Evolutionary conservation across 1,140 invertebrate genomes (phyloP).

Genomic region (Acyrthosiphon pisum): DNA sequence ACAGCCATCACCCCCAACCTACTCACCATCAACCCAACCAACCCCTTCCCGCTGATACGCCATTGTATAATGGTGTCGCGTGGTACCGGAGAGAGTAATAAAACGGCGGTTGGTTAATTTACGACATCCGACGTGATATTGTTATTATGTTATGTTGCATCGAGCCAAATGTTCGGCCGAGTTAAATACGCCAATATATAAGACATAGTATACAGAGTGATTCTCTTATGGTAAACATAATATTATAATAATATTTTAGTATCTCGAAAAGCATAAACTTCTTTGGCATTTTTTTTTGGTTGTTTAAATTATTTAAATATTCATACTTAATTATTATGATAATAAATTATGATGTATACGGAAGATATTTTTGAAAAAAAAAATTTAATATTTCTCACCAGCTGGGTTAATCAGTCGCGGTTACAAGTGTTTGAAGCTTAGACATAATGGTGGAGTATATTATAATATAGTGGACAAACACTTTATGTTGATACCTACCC

Average conservation of each 20-base stretch:
- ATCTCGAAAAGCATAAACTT: neutral
- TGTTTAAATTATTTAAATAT: neutral
- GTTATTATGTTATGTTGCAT: neutral
- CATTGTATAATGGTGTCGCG: neutral
- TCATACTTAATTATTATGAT: neutral
- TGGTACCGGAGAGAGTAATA: conserved; percentile 1
- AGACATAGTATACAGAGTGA: neutral
- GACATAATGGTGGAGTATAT: neutral
- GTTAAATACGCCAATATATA: neutral
- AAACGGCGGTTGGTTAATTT: neutral
- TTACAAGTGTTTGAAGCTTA: neutral
- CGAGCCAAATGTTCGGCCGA: neutral
- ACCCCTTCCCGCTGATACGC: too few relatives aligned
- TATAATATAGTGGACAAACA: neutral
- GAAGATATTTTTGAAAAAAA: neutral
- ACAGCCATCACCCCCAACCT: neutral
- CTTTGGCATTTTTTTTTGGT: too few relatives aligned
- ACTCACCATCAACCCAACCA: too few relatives aligned
- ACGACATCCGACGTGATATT: conserved; percentile 9
- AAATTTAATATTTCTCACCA: neutral
- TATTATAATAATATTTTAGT: neutral
- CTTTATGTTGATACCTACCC: neutral
- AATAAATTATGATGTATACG: too few relatives aligned
- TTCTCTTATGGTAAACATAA: neutral
- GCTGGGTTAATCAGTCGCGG: too few relatives aligned